Percentiles rank a stretch among this genome's conserved stretches.
Evolutionary conservation across 2,113 vertebrate genomes (phyloP).

Genomic region (Hiodon tergisus): DNA sequence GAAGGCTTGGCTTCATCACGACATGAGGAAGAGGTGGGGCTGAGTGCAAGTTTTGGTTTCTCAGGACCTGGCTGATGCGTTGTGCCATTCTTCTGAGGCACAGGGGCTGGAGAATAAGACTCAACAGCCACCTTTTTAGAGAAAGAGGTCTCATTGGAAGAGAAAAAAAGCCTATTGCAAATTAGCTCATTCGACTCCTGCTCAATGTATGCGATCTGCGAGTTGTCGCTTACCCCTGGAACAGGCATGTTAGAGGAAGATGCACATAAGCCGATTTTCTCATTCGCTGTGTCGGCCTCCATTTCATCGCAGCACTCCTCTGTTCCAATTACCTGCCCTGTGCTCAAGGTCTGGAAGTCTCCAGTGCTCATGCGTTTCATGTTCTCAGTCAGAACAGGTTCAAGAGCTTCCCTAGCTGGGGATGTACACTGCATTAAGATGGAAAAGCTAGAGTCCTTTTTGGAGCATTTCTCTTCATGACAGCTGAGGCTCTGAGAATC

Average conservation of each 20-base stretch:
- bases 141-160: conserved; percentile 24
- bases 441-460: conserved; percentile 9
- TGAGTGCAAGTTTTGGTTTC: conserved; percentile 56
- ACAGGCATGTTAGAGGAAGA: conserved; percentile 35
- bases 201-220: conserved; percentile 16
- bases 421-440: background rate
- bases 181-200: conserved; percentile 23
- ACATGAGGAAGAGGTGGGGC: conserved; percentile 45
- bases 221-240: conserved; percentile 21
- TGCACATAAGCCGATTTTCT: conserved; percentile 23
- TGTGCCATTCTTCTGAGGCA: conserved; percentile 30
- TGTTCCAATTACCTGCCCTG: conserved; percentile 2
- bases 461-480: conserved; percentile 11
- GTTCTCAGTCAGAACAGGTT: conserved; percentile 7
- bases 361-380: conserved; percentile 16
- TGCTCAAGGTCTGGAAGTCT: background rate
- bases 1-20: conserved; percentile 47
- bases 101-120: conserved; percentile 28
- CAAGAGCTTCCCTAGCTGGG: conserved; percentile 14
- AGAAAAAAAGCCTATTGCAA: conserved; percentile 30
- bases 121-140: conserved; percentile 30
- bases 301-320: conserved; percentile 29
- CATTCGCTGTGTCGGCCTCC: conserved; percentile 8
- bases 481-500: conserved; percentile 9
- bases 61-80: conserved; percentile 40